Percentiles rank a stretch among this genome's conserved stretches.
Conservation (phyloP, 2,888 invertebrate species). For the Patella pellucida region DNA sequence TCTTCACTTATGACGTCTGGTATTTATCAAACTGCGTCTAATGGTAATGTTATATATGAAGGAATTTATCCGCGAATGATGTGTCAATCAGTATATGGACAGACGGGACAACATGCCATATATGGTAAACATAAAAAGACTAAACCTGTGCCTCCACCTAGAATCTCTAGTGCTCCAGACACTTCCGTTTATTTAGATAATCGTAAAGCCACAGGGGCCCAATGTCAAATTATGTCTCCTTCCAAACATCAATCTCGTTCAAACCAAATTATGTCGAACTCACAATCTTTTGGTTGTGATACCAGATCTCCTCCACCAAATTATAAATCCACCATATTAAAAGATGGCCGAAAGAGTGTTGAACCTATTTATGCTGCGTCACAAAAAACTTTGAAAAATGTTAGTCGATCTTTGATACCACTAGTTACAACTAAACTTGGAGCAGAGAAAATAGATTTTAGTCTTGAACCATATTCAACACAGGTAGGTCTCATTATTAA, state of each 20-base stretch:
- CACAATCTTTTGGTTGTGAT: neutral
- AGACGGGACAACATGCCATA: neutral
- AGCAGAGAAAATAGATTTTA: slow-evolving; percentile 67
- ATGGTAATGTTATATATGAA: neutral
- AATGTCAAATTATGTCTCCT: neutral
- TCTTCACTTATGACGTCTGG: neutral
- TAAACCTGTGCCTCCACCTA: slow-evolving; percentile 24
- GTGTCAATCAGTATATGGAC: slow-evolving; percentile 1
- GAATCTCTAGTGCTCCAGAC: slow-evolving; percentile 14
- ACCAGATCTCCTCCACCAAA: neutral
- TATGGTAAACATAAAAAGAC: slow-evolving; percentile 15
- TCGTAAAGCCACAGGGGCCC: neutral
- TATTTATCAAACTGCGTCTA: neutral
- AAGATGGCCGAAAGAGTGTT: slow-evolving; percentile 26
- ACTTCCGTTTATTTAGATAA: neutral
- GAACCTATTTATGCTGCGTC: slow-evolving; percentile 35
- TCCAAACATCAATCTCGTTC: neutral
- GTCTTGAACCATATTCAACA: slow-evolving; percentile 66
- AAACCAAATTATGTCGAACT: neutral
- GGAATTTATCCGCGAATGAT: neutral
- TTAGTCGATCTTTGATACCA: slow-evolving; percentile 60
- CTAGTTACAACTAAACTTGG: slow-evolving; percentile 64
- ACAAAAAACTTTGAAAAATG: slow-evolving; percentile 41
- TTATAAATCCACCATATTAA: slow-evolving; percentile 2
- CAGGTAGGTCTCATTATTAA: slow-evolving; percentile 45